phyloP scores from a whole-genome alignment of 2,113 vertebrate species.

The Scophthalmus maximus region DNA sequence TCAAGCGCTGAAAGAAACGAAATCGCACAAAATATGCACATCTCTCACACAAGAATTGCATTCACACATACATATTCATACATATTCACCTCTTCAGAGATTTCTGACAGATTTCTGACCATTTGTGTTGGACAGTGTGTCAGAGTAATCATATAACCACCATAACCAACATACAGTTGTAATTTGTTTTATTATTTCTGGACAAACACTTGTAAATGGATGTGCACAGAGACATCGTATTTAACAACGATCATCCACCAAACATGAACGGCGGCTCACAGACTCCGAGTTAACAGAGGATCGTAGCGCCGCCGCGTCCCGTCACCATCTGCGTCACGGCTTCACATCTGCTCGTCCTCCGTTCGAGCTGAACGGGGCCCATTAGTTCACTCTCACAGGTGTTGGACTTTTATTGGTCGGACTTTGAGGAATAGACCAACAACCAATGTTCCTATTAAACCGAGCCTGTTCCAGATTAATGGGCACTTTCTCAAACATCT shows the following conservation, averaged over 20 bases:
- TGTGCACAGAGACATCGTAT: background rate
- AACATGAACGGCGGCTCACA: constrained; percentile 15
- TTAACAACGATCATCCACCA: constrained; percentile 8
- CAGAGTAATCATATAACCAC: background rate
- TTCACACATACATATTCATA: background rate
- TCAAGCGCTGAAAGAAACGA: background rate
- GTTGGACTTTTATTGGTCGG: constrained; percentile 2
- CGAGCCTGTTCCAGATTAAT: background rate
- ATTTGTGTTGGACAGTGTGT: background rate
- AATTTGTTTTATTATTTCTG: background rate
- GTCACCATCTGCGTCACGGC: constrained; percentile 42
- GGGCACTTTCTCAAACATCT: background rate
- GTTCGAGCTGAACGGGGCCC: constrained; percentile 22
- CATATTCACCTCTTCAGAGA: too few species aligned
- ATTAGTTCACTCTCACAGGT: constrained; percentile 31
- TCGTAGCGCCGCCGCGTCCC: constrained; percentile 8
- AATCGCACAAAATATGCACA: background rate
- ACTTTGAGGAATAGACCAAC: background rate
- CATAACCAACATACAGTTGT: too few species aligned
- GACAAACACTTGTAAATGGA: background rate
- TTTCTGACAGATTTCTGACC: too few species aligned
- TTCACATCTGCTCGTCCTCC: constrained; percentile 30
- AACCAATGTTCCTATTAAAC: background rate
- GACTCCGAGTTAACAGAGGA: constrained; percentile 31
- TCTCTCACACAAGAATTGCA: background rate